These are phyloP conservation scores for Hyppa rectilinea DNA, from an alignment of 2,888 invertebrate genomes.

Conservation along the genomic window DNA sequence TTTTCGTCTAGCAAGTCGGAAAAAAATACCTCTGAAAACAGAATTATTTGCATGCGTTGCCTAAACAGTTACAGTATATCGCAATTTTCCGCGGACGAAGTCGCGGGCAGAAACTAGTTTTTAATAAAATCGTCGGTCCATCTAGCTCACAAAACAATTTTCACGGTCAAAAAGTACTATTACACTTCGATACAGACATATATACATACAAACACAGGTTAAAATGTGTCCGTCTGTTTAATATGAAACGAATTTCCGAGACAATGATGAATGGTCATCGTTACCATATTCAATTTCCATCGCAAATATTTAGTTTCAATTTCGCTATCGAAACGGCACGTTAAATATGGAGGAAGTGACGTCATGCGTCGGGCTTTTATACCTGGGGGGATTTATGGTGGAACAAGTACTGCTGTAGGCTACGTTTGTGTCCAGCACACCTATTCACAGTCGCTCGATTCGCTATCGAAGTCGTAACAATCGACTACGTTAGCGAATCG, in stretches of 20 bases:
- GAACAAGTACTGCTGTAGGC: neutral
- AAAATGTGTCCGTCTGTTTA: conserved; percentile 56
- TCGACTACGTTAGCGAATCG: too few relatives aligned
- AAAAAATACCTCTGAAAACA: too few relatives aligned
- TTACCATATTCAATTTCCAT: conserved; percentile 61
- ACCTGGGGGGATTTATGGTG: conserved; percentile 13
- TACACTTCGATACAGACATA: conserved; percentile 7
- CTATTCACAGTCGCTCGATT: neutral
- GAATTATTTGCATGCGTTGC: too few relatives aligned
- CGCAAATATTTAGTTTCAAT: conserved; percentile 72
- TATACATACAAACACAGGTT: conserved; percentile 46
- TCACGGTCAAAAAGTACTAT: neutral
- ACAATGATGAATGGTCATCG: conserved; percentile 69
- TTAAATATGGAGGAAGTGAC: conserved; percentile 47
- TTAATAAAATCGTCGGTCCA: neutral
- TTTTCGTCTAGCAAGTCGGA: too few relatives aligned
- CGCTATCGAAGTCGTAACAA: neutral
- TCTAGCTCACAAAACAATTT: neutral
- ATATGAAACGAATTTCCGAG: conserved; percentile 63
- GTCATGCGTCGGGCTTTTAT: conserved; percentile 27
- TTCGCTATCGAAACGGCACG: conserved; percentile 47
- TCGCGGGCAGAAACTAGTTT: too few relatives aligned
- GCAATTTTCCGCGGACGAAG: too few relatives aligned
- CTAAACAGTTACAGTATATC: too few relatives aligned
- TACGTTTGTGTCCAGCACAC: neutral